These are phyloP conservation scores for Monochamus saltuarius DNA, from an alignment of 1,140 invertebrate species.

Conservation along the genomic window DNA sequence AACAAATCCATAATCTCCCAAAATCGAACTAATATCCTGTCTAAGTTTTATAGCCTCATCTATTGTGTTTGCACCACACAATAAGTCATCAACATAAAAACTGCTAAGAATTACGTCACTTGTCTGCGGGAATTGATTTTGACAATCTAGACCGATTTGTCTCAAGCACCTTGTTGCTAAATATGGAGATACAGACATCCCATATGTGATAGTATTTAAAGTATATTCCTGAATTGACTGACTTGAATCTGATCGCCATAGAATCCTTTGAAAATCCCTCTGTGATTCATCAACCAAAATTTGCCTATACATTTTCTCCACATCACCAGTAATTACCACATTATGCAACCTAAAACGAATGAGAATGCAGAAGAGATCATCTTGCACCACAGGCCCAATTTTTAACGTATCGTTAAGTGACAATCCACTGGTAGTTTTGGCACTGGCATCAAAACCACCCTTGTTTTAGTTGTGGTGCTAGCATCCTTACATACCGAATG, in stretches of 20 bases:
- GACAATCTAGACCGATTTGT: constrained; percentile 44
- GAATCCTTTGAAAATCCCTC: constrained; percentile 40
- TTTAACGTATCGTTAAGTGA: constrained; percentile 41
- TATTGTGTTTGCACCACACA: constrained; percentile 27
- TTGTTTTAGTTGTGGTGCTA: constrained; percentile 39
- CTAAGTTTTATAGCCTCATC: no score
- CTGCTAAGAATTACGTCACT: constrained; percentile 17
- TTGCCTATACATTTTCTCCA: constrained; percentile 51
- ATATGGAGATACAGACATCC: constrained; percentile 8
- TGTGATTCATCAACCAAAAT: constrained; percentile 34
- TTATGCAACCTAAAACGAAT: constrained; percentile 42
- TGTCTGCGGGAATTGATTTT: constrained; percentile 31
- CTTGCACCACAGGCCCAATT: constrained; percentile 41
- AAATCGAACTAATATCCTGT: no score
- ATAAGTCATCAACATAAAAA: constrained; percentile 52
- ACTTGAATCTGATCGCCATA: constrained; percentile 36
- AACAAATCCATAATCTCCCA: no score
- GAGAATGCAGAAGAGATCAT: constrained; percentile 41
- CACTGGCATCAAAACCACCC: constrained; percentile 48
- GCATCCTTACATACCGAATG: neutral
- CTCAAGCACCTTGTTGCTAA: constrained; percentile 44
- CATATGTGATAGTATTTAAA: constrained; percentile 44
- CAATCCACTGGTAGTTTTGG: constrained; percentile 20
- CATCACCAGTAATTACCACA: constrained; percentile 48
- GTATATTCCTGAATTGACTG: constrained; percentile 38